Base-by-base conservation (phyloP, 2,797 vertebrate genomes). In the Thripadectes ignobilis region DNA sequence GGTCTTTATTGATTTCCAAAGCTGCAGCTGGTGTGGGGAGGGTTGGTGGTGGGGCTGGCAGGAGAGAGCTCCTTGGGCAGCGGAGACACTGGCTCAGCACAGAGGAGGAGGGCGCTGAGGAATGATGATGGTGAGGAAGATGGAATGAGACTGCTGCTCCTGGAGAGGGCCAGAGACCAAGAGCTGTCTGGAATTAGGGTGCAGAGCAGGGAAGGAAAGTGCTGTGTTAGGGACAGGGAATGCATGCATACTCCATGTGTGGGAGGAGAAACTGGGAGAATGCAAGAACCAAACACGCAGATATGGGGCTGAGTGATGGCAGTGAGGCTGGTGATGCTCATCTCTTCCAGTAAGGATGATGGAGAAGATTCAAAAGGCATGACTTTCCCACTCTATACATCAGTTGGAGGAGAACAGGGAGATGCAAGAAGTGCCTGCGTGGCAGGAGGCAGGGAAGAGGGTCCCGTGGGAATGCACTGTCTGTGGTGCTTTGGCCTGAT, bases 251-350 rank as follows among this genome's bases (percentile, higher is more conserved):
- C 27, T 38, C 0, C 3, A 18, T 4, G 1, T 8, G 18, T 43
- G 65, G 19, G 41, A 71, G 11, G 68, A 51, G 7, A 49, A 22
- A 17, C 2, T 1, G 2, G 3, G 27, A 57, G 39, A 41, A 4
- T 29, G n/a, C 22, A 30, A 52, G 73, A 71, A 15, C 13, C 16
- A 32, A 19, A 3, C 0, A 1, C 14, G 6, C 1, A 8, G 8
- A 2, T 3, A 0, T 18, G 2, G 10, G 32, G 36, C 74, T 72
- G 75, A 41, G 62, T 1, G 5, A 7, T 2, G 46, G 45, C 72
- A 19, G 11, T 5, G 74, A 32, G 65, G 14, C 78, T 49, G 39
- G 5, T 21, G 9, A 3, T 17, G n/a, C 27, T 74, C 26, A 23
- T 36, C 19, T 46, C 30, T 24, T 43, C 52, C 24, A 23, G 36